These are phyloP conservation scores for Lysandra bellargus DNA, from an alignment of 2,888 invertebrate genomes.

Conservation along the genomic window DNA sequence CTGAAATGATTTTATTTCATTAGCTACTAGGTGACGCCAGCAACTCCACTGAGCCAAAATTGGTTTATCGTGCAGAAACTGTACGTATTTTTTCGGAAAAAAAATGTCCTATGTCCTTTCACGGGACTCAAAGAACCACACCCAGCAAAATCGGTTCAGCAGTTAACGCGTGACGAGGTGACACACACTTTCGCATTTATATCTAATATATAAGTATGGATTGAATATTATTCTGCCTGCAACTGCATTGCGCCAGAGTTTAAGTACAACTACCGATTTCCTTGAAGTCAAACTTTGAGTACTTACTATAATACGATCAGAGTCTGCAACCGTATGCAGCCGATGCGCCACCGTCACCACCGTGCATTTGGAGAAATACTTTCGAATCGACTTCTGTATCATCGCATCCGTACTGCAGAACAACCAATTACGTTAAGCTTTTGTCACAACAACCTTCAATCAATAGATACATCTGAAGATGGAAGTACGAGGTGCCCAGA, in stretches of 20 bases:
- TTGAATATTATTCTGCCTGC: no score
- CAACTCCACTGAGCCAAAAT: neutral
- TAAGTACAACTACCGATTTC: neutral
- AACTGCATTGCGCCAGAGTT: neutral
- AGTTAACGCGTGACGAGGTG: no score
- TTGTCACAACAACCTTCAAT: neutral
- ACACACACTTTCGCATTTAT: no score
- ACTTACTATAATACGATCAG: slow-evolving; percentile 87
- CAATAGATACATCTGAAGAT: neutral
- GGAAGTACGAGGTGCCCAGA: neutral
- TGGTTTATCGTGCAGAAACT: no score
- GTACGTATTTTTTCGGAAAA: no score
- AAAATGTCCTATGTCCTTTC: no score
- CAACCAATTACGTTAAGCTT: neutral
- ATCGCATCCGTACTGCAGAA: slow-evolving; percentile 86
- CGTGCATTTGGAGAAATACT: slow-evolving; percentile 88
- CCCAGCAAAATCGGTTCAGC: no score
- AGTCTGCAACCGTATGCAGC: slow-evolving; percentile 93
- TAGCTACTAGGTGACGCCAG: neutral
- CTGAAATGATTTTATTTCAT: slow-evolving; percentile 3
- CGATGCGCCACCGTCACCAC: slow-evolving; percentile 95
- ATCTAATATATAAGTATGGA: no score
- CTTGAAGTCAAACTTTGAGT: neutral
- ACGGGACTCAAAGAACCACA: no score
- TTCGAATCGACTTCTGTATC: slow-evolving; percentile 90